phyloP scores from a whole-genome alignment of 2,113 vertebrate species.

The Hoplias malabaricus region DNA sequence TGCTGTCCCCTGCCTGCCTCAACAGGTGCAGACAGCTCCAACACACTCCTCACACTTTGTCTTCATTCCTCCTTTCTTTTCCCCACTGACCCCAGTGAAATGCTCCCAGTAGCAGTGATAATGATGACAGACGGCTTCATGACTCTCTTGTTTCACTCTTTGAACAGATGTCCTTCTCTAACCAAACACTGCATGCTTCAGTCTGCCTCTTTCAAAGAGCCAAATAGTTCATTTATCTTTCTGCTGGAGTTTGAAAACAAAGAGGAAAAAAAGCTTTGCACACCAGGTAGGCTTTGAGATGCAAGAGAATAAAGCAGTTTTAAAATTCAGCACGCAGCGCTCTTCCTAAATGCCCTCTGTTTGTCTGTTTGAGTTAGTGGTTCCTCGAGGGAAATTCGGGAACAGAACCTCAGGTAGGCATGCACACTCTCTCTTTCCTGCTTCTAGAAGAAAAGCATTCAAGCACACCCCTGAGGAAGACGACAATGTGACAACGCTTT shows the following conservation, averaged over 20 bases:
- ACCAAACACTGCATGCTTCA: constrained; percentile 25
- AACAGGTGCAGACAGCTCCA: not conserved
- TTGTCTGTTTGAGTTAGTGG: constrained; percentile 12
- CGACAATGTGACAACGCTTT: not conserved
- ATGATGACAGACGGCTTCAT: constrained; percentile 12
- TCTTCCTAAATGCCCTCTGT: constrained; percentile 6
- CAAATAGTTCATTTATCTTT: constrained; percentile 33
- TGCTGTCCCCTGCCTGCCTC: not conserved
- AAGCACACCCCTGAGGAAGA: not conserved
- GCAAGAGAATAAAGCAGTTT: constrained; percentile 16
- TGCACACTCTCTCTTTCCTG: not conserved
- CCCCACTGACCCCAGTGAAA: not conserved
- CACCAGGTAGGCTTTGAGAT: constrained; percentile 23
- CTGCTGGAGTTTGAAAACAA: not conserved
- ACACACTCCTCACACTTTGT: not conserved
- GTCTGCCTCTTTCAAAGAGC: not conserved
- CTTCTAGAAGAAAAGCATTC: not conserved
- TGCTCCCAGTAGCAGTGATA: not conserved
- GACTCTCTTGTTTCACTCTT: constrained; percentile 19
- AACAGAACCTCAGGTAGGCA: not conserved
- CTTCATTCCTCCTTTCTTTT: not conserved
- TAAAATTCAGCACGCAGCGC: not conserved
- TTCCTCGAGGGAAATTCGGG: constrained; percentile 8
- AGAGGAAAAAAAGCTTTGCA: not conserved
- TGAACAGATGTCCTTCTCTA: constrained; percentile 27